Percentiles rank a stretch among this genome's conserved stretches.
Evolutionary conservation across 2,888 invertebrate genomes (phyloP).

Genomic region (Callyntrura guangdongensis): DNA sequence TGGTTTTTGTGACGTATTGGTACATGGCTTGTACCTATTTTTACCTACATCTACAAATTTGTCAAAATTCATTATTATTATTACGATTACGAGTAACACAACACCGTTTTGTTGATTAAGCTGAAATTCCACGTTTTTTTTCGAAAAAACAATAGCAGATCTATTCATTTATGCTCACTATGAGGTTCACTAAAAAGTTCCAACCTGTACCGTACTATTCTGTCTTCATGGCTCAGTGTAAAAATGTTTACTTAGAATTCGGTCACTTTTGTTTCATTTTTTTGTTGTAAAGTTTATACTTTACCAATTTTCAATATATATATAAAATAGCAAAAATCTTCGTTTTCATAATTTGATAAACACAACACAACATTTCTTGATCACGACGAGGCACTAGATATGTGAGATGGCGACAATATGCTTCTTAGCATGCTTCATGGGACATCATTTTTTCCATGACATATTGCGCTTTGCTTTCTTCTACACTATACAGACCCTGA

Average conservation of each 20-base stretch:
- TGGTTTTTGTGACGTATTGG: constrained; percentile 37
- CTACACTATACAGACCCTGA: constrained; percentile 15
- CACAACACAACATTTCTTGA: neutral
- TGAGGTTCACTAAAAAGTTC: neutral
- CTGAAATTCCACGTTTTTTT: neutral
- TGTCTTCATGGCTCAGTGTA: constrained; percentile 4
- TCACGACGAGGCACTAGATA: constrained; percentile 36
- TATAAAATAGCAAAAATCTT: constrained; percentile 19
- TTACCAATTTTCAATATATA: neutral
- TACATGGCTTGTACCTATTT: neutral
- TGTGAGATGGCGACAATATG: neutral
- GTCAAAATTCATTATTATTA: neutral
- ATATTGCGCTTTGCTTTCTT: neutral
- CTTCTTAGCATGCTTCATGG: too few species aligned
- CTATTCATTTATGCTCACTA: neutral
- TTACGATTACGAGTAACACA: constrained; percentile 33
- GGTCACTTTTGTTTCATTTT: neutral
- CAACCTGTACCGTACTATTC: constrained; percentile 1
- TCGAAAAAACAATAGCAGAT: neutral
- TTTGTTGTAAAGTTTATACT: constrained; percentile 10
- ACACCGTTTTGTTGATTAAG: constrained; percentile 17
- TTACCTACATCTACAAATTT: neutral
- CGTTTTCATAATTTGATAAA: neutral
- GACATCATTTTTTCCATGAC: neutral
- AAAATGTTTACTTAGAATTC: neutral